Percentiles rank a stretch among this genome's conserved stretches.
Evolutionary conservation across 2,797 vertebrate genomes (phyloP).

Genomic region (Pseudochaenichthys georgianus): DNA sequence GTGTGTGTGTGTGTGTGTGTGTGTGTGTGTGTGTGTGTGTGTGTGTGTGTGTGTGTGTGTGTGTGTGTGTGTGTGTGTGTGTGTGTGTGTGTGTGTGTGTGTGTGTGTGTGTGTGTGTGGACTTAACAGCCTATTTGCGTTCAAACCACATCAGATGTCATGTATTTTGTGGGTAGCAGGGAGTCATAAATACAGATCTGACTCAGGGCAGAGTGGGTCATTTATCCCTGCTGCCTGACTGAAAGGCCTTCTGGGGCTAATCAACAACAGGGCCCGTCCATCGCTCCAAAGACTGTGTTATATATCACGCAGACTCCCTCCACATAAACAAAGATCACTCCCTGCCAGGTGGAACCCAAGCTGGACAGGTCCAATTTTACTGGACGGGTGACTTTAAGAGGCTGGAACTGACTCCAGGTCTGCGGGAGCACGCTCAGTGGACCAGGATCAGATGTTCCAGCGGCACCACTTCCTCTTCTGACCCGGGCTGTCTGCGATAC

Average conservation of each 20-base stretch:
- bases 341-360: constrained; percentile 57
- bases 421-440: constrained; percentile 40
- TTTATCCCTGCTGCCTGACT: constrained; percentile 37
- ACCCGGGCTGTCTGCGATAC: constrained; percentile 69
- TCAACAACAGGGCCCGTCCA: constrained; percentile 24
- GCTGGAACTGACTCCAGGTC: constrained; percentile 47
- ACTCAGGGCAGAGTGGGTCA: constrained; percentile 12
- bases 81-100: constrained; percentile 3
- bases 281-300: constrained; percentile 8
- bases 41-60: constrained; percentile 3
- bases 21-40: constrained; percentile 6
- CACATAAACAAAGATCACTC: constrained; percentile 16
- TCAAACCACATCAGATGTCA: constrained; percentile 42
- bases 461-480: constrained; percentile 31
- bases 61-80: constrained; percentile 6
- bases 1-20: constrained; percentile 3
- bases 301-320: background rate
- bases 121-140: constrained; percentile 32
- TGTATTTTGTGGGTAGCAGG: constrained; percentile 1
- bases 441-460: constrained; percentile 70
- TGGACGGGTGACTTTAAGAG: constrained; percentile 56
- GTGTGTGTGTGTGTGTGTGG: background rate
- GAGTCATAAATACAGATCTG: constrained; percentile 39
- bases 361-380: constrained; percentile 44
- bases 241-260: constrained; percentile 45